Conservation (phyloP, 2,797 vertebrate species). For the Euthynnus affinis region DNA sequence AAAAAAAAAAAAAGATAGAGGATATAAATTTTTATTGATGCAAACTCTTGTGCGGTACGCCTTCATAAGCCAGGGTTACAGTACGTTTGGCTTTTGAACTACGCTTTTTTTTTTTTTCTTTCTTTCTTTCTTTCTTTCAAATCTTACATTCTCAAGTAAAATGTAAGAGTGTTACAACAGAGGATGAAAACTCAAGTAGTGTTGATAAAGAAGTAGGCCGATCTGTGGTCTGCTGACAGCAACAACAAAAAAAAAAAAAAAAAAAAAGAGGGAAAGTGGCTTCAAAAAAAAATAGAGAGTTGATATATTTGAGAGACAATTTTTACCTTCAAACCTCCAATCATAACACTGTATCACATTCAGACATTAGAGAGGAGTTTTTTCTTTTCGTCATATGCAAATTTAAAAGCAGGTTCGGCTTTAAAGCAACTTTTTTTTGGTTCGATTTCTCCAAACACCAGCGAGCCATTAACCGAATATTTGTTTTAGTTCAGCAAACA, state of each 20-base stretch:
- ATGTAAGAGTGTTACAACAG: conserved; percentile 25
- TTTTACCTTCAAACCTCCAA: background rate
- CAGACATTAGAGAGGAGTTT: conserved; percentile 75
- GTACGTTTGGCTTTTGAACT: conserved; percentile 85
- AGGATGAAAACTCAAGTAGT: conserved; percentile 57
- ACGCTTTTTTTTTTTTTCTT: conserved; percentile 42
- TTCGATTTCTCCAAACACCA: conserved; percentile 19
- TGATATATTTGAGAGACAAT: conserved; percentile 1
- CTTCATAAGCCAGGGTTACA: conserved; percentile 85
- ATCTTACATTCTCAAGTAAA: conserved; percentile 70
- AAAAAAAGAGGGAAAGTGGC: conserved; percentile 18
- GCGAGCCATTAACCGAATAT: background rate
- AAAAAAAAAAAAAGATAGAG: conserved; percentile 54
- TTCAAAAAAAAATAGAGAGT: conserved; percentile 10
- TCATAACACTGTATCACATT: conserved; percentile 83
- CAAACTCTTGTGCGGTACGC: conserved; percentile 76
- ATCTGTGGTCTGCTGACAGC: conserved; percentile 26
- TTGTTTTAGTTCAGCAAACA: conserved; percentile 9
- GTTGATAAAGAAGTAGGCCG: conserved; percentile 33
- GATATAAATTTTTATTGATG: conserved; percentile 75
- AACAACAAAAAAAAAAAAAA: background rate
- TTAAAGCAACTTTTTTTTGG: background rate
- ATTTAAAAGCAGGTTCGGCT: conserved; percentile 37
- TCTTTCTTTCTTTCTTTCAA: too few relatives aligned
- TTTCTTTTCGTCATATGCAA: conserved; percentile 9